Evolutionary conservation across 1,140 invertebrate species (phyloP), one percentile per base, ranked within the genome.

Genomic region (Tetramorium simillimum): DNA sequence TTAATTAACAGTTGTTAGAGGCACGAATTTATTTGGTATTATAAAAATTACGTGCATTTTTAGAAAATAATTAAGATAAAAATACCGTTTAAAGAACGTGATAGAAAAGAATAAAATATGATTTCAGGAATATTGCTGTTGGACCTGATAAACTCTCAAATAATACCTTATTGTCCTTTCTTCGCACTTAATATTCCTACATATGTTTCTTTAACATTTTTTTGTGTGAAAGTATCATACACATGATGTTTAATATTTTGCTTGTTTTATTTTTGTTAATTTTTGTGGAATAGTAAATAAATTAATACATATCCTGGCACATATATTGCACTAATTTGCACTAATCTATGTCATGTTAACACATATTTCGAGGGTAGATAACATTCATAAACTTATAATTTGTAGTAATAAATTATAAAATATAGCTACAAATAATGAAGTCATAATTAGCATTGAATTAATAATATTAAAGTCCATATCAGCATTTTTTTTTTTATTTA

Each of bases 51-150:
- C 43, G n/a, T 60, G 40, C n/a, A 14, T 40, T 60, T 40, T 16
- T 81, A 43, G 76, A 72, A 85, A 12, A 75, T 49, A 43, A 28
- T 56, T 73, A 51, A 81, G 21, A 69, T 21, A 24, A 65, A 46
- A 82, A 60, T 67, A 16, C 10, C 33, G 7, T 70, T 53, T 33
- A 43, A 6, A 82, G 72, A 37, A 67, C 18, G 56, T 89, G 72
- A 73, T 82, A 81, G 87, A 89, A 81, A 67, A 85, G 85, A 65
- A 14, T 90, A 73, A 77, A 63, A 86, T 81, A 70, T 91, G 85
- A 88, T 92, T 92, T 88, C 90, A 92, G 91, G 91, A 91, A 90
- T 92, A 87, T 91, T 51, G 90, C 90, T 63, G 86, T 88, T 86
- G 91, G 91, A 60, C 85, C 90, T 56, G 91, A 92, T 90, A 92